These are phyloP conservation scores for Hydrotaea cyrtoneurina DNA, from an alignment of 2,888 invertebrate species.

Conservation along the genomic window DNA sequence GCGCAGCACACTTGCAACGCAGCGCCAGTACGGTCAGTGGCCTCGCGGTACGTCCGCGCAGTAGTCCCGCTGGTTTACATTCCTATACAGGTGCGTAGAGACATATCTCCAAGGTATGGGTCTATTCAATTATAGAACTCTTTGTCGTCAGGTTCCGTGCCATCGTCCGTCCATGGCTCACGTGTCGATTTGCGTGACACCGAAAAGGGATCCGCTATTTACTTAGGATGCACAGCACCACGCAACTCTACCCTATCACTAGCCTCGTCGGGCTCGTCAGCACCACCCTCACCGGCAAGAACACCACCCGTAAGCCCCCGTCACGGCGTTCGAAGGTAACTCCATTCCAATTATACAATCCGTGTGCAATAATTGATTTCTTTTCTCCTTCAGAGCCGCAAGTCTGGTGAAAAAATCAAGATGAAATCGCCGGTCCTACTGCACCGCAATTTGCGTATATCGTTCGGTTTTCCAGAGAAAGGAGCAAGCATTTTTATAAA, in stretches of 20 bases:
- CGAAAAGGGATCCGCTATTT: constrained; percentile 84
- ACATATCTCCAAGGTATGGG: constrained; percentile 36
- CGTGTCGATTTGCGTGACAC: constrained; percentile 85
- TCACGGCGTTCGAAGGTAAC: constrained; percentile 83
- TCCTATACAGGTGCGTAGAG: constrained; percentile 85
- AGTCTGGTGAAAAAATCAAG: constrained; percentile 76
- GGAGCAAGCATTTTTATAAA: no score
- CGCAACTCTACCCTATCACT: constrained; percentile 75
- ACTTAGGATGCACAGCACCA: constrained; percentile 82
- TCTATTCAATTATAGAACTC: constrained; percentile 47
- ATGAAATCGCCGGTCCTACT: constrained; percentile 70
- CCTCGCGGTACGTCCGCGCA: constrained; percentile 84
- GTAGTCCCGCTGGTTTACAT: constrained; percentile 89
- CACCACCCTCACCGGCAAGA: constrained; percentile 88
- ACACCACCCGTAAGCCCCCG: constrained; percentile 90
- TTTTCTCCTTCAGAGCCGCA: constrained; percentile 70
- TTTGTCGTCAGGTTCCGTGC: constrained; percentile 83
- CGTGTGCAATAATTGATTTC: background rate
- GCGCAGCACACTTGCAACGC: constrained; percentile 73
- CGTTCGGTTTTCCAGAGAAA: background rate
- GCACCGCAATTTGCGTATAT: constrained; percentile 8
- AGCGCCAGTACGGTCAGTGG: constrained; percentile 80
- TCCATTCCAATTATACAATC: background rate
- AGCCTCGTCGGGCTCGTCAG: constrained; percentile 83
- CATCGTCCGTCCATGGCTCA: constrained; percentile 88